Percentiles rank a stretch among this genome's conserved stretches.
Evolutionary conservation across 2,797 vertebrate species (phyloP).

Genomic region (Coreius guichenoti): DNA sequence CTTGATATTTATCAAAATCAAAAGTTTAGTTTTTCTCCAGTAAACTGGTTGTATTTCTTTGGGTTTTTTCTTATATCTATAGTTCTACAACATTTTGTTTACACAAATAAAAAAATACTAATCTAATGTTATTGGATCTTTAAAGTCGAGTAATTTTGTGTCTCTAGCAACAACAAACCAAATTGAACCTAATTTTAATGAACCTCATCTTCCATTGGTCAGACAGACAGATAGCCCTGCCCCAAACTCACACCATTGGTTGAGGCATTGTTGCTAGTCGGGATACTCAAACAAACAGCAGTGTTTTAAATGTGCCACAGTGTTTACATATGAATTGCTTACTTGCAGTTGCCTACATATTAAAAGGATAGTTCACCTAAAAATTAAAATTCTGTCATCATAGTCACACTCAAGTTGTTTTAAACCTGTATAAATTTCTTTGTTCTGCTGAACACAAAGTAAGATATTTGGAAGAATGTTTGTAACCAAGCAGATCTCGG

Average conservation of each 20-base stretch:
- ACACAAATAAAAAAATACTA: neutral
- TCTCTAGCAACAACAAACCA: neutral
- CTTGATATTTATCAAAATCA: neutral
- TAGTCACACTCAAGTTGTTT: too few species aligned
- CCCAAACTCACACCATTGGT: neutral
- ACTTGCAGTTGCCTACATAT: neutral
- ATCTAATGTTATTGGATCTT: neutral
- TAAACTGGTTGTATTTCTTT: neutral
- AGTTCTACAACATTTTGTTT: too few species aligned
- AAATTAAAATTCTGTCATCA: too few species aligned
- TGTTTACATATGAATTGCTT: neutral
- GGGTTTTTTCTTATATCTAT: too few species aligned
- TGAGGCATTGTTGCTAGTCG: neutral
- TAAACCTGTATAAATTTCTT: too few species aligned
- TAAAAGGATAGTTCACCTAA: too few species aligned
- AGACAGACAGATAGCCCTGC: neutral
- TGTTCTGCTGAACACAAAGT: too few species aligned
- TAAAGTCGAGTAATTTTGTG: too few species aligned
- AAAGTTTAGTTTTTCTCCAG: neutral
- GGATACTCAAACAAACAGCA: neutral
- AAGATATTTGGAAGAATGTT: too few species aligned
- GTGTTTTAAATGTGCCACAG: neutral
- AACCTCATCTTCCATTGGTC: neutral
- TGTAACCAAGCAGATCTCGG: too few species aligned
- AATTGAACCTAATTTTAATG: neutral